phyloP scores from a whole-genome alignment of 2,797 vertebrate genomes.

The Cetoscarus ocellatus region DNA sequence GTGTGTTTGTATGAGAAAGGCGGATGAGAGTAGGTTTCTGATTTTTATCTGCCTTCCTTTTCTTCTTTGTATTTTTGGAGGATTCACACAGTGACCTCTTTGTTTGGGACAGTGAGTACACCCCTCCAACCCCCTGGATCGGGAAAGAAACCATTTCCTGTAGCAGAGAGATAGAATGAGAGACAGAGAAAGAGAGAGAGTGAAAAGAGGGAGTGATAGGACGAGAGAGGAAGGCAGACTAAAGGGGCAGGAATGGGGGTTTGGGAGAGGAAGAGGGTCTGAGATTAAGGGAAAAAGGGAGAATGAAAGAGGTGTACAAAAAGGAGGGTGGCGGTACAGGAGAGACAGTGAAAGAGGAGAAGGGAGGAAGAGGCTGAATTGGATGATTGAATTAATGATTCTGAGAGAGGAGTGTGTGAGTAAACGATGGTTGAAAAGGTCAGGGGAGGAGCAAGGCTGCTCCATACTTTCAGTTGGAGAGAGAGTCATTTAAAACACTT shows the following conservation, averaged over 20 bases:
- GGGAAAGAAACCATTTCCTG: constrained; percentile 86
- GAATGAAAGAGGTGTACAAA: constrained; percentile 63
- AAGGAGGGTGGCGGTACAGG: constrained; percentile 48
- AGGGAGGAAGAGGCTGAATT: constrained; percentile 53
- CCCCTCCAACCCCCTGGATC: constrained; percentile 64
- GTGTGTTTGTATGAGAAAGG: constrained; percentile 63
- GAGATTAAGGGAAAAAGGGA: constrained; percentile 61
- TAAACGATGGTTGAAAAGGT: constrained; percentile 62
- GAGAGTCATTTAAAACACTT: constrained; percentile 5
- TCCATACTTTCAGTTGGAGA: not conserved
- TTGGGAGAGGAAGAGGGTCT: constrained; percentile 68
- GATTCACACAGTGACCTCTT: constrained; percentile 93
- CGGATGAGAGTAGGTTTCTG: constrained; percentile 91
- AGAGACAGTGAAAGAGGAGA: constrained; percentile 69
- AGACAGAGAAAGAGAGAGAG: constrained; percentile 64
- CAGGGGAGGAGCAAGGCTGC: constrained; percentile 35
- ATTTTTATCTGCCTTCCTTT: constrained; percentile 90
- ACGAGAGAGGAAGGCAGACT: constrained; percentile 56
- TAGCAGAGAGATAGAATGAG: constrained; percentile 72
- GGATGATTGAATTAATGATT: constrained; percentile 62
- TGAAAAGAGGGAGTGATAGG: constrained; percentile 66
- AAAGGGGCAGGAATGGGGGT: constrained; percentile 53
- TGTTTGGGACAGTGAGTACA: constrained; percentile 88
- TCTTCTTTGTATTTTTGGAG: constrained; percentile 85
- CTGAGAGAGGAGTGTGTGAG: constrained; percentile 50